Base-by-base conservation (phyloP, 2,888 invertebrate species). In the Tanytarsus gracilentus region DNA sequence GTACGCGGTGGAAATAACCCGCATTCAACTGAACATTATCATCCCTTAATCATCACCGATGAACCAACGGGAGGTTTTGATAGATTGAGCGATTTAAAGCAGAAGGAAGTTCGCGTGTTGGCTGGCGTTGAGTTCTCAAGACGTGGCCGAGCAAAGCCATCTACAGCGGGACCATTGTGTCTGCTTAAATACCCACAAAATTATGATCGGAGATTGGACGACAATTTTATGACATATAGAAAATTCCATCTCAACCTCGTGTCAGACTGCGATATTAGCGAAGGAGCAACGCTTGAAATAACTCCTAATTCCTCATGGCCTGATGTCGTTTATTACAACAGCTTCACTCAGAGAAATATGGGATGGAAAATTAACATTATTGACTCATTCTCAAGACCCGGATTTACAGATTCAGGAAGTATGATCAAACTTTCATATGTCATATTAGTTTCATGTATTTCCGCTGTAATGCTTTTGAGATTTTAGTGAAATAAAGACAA, bases 301-400 rank as follows among this genome's bases (percentile, higher is more conserved):
- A 85, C 90, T 23, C 95, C 96, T 26, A 92, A 94, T 72, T 80
- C 86, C 49, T 82, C 89, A 2, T 93, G 93, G 87, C 95, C 96
- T 0, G 93, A 95, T 72, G 76, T 82, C 26, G 90, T 96, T 21
- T 96, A 94, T 74, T 92, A 92, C 72, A 88, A 96, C 76, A 93
- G 93, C 62, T 95, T 90, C 74, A 89, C 91, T 3, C 92, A 92
- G 68, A 82, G 88, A 25, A 91, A 94, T 74, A 95, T 96, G 92
- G 96, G 96, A 63, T 94, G 92, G 79, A 90, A 90, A 72, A 92
- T 96, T 69, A 86, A 87, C 72, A 81, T 96, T 23, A 86, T 95
- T 60, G 94, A 96, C 73, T 85, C 67, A 62, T 74, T 29, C n/a
- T 36, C 36, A n/a, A 49, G 30, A 50, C 25, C 58, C 16, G 48